Evolutionary conservation across 2,113 vertebrate species (phyloP), one percentile per base, ranked within the genome.

Genomic region (Rattus norvegicus): DNA sequence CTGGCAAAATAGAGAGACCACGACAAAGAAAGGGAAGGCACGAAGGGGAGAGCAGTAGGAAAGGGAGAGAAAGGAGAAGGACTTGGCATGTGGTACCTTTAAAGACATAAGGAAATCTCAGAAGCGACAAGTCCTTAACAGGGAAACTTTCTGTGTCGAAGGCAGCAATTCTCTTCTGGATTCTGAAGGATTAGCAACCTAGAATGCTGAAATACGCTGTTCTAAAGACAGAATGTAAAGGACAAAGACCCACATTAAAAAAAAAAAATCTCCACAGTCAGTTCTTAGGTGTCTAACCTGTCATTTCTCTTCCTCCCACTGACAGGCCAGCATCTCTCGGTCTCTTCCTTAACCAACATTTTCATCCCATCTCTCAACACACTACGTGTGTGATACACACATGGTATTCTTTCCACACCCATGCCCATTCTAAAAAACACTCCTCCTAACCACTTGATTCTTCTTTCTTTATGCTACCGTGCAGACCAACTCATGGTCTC

Each of bases 171-270:
- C 28, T 63, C 49, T 73, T 59, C n/a, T 88, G 88, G 43, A 96
- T 90, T 97, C 97, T 94, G n/a, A 89, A 94, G 70, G 61, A 19
- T 39, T 52, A 49, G 79, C 65, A 94, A 49, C 96, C 97, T 98
- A 97, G 98, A 98, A 98, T 47, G 52, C 47, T 33, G 49, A 90
- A 14, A 73, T 56, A 36, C 95, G 97, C 95, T 94, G 10, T 80
- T 43, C 7, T 88, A 7, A 77, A 91, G 63, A 84, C 72, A 95
- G 65, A 92, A 81, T 84, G 11, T 30, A 65, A 72, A 86, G 12
- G 26, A 88, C 59, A 93, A 86, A 95, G 88, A 76, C 28, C n/a
- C 17, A 54, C 10, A 39, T 88, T 75, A 20, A 88, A 17, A 84
- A 76, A 69, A 43, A 22, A 87, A 88, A 65, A n/a, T 26, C 80